Percentiles rank a stretch among this genome's conserved stretches.
Evolutionary conservation across 1,140 invertebrate genomes (phyloP).

Genomic region (Diachasmimorpha longicaudata): DNA sequence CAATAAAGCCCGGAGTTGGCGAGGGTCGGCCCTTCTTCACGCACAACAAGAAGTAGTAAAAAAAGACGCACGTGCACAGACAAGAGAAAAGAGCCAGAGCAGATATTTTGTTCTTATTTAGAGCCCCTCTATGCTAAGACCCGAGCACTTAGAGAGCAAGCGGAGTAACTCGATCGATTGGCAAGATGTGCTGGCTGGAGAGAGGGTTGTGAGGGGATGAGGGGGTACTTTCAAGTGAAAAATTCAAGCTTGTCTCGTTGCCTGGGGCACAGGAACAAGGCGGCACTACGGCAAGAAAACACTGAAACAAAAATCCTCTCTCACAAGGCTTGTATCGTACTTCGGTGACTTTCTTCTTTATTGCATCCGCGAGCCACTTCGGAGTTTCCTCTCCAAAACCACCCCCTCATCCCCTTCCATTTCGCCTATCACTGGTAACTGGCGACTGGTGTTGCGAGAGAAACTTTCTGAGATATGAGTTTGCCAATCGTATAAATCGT

Average conservation of each 20-base stretch:
- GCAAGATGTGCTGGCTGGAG: background rate
- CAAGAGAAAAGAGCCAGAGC: background rate
- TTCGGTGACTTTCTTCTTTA: slow-evolving; percentile 25
- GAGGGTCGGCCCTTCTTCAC: background rate
- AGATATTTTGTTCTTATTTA: no score
- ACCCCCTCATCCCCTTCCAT: background rate
- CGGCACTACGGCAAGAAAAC: background rate
- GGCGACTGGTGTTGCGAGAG: background rate
- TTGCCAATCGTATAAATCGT: slow-evolving; percentile 32
- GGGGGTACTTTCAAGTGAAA: background rate
- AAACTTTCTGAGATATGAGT: slow-evolving; percentile 31
- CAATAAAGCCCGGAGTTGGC: background rate
- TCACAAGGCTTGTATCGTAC: slow-evolving; percentile 21
- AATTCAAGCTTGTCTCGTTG: slow-evolving; percentile 5
- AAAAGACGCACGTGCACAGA: background rate
- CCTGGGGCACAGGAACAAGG: background rate
- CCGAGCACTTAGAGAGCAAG: background rate
- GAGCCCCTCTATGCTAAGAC: background rate
- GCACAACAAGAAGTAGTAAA: background rate
- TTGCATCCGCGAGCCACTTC: slow-evolving; percentile 21
- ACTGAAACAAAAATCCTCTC: slow-evolving; percentile 11
- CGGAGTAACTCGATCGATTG: background rate
- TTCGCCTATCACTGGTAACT: background rate
- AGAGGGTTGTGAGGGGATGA: background rate
- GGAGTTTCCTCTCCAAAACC: slow-evolving; percentile 14